Base-by-base conservation (phyloP, 2,888 invertebrate genomes). In the Branchellion lobata region DNA sequence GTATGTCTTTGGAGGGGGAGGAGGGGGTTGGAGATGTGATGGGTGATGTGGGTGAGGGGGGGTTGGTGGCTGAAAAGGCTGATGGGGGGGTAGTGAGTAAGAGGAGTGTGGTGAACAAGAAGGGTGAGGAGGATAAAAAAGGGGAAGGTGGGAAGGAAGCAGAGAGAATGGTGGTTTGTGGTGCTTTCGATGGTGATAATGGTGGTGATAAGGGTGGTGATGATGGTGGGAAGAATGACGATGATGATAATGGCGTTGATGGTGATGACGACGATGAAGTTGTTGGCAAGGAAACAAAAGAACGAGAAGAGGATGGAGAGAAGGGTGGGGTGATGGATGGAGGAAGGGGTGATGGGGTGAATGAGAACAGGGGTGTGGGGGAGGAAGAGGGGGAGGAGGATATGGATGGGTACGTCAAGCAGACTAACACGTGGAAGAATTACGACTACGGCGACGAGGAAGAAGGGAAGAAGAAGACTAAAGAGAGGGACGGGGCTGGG, bases 381-480 rank as follows among this genome's bases (percentile, higher is more conserved):
- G 65, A 29, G 3, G 29, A 65, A 8, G 75, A 75, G 29, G 75
- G 51, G 31, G 34, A 21, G 1, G 77, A 65, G 1, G 77, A 77
- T 34, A 36, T 61, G 14, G 77, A 53, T 24, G 77, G 77, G 5
- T 77, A 51, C 27, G 65, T 77, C 24, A 61, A 77, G 24, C 77
- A 53, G 8, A 53, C 77, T 1, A 65, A 34, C 24, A 77, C 77
- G 18, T 77, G 77, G 77, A 77, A 57, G 65, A 77, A 77, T 77
- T 77, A 77, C 27, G 77, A 36, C 3, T 77, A 77, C 36, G 77
- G 57, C 2, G 77, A 77, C 27, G 71, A 33, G 33, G 71, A 27
- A 8, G 65, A 69, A 5, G 71, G 5, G 3, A 69, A 29, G n/a
- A 34, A n/a, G 18, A 29, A n/a, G 33, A n/a, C n/a, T n/a, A 31